Evolutionary conservation across 2,797 vertebrate species (phyloP), one percentile per base, ranked within the genome.

Genomic region (Nannoperca obscura): DNA sequence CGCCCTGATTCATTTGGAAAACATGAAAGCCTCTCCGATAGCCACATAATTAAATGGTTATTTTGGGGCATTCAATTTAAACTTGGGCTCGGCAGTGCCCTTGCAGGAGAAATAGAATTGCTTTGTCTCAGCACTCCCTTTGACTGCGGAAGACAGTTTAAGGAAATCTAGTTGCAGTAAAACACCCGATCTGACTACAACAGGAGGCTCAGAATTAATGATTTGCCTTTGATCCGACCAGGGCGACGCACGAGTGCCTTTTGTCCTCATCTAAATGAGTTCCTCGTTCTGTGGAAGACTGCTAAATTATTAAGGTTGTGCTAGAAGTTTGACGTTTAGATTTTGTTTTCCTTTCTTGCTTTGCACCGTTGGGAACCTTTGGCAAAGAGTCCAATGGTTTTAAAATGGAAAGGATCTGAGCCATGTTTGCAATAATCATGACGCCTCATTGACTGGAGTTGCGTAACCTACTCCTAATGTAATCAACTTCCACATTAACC

Each of bases 21-120:
- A 94, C 91, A 92, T 92, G 90, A 95, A 94, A 94, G 90, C 83
- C 81, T 85, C 86, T 81, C 70, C 46, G 91, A 93, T 92, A 92
- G 87, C 79, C 83, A 63, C 89, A 70, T 93, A 95, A 95, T 94
- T 90, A 94, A 91, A 88, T 80, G 15, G 88, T 91, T 94, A 92
- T 94, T 95, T 94, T 82, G 84, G 88, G 92, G 82, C 87, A 83
- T 93, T 93, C 89, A 92, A 94, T 93, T 93, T 91, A 89, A 93
- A 89, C 78, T 81, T 49, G 79, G 74, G 84, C 86, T 90, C 79
- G 61, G 84, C 86, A 30, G 87, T 89, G 88, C 75, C 87, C 80
- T 89, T 86, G 86, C 76, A 72, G 85, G 76, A 92, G 88, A 78
- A 83, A 84, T 69, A 76, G 80, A 84, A 88, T 74, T 72, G 77